Base-by-base conservation (phyloP, 1,140 invertebrate genomes). In the Drosophila rhopaloa region DNA sequence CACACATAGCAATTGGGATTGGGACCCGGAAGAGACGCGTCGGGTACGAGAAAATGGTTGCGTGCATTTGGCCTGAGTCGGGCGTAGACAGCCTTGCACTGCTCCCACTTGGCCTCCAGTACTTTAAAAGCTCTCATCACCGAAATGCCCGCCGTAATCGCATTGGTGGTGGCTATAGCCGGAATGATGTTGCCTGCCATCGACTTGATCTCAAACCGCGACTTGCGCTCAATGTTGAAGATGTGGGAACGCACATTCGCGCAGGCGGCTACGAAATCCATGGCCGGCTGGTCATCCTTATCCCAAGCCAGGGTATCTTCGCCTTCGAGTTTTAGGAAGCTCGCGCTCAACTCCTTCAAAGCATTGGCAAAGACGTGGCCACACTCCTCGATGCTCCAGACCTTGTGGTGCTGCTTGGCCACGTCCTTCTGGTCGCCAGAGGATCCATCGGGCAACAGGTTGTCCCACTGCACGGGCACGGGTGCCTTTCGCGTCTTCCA, bases 101-200 rank as follows among this genome's bases (percentile, higher is more conserved):
- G 93, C 19, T 95, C 93, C 74, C 96, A 93, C 77, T 96, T 93
- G 7, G 95, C 94, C 62, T 94, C 93, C 0, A 99, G 93, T n/a
- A 99, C 94, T 57, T 96, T 96, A 50, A 99, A 95, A 3, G 97
- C 96, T 75, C 98, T 96, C 37, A 99, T 93, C 1, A 99, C 97
- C 14, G 98, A 97, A 5, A 99, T 93, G 0, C 98, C 99, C 24
- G 98, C 98, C 47, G 99, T 96, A 66, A 99, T 97, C 0, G 99
- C 98, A 92, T 99, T 99, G 4, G 98, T 99, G 4, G 98, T 99
- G 1, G 99, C 98, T 91, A 99, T 99, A 0, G 99, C 99, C 46
- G 99, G 98, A 85, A 99, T 99, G 68, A 99, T 99, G 81, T 97
- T 97, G 2, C 99, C 98, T 10, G 99, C 99, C 97, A 99, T 99